Conservation (phyloP, 2,797 vertebrate species). For the Schizopygopsis malacanthus region DNA sequence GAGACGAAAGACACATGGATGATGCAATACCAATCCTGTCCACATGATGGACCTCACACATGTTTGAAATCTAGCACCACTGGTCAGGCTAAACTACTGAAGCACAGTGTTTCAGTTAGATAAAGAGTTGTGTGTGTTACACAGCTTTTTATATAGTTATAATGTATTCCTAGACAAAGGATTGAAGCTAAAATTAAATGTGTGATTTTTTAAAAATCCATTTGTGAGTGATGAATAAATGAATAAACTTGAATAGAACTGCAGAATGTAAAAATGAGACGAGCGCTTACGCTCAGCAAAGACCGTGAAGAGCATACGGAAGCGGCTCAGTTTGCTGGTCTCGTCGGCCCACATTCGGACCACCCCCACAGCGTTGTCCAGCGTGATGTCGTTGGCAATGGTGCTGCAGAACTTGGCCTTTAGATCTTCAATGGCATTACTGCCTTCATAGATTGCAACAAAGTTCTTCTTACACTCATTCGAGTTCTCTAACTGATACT, state of each 20-base stretch:
- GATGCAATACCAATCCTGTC: constrained; percentile 5
- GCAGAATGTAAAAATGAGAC: background rate
- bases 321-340: constrained; percentile 91
- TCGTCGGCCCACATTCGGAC: constrained; percentile 96
- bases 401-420: constrained; percentile 98
- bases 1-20: background rate
- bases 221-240: background rate
- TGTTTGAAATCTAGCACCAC: background rate
- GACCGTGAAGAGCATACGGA: constrained; percentile 92
- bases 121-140: background rate
- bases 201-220: background rate
- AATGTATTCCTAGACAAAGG: background rate
- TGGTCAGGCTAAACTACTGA: background rate
- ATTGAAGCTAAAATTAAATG: background rate
- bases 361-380: constrained; percentile 87
- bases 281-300: constrained; percentile 89
- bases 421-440: constrained; percentile 92
- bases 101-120: background rate
- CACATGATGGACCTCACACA: constrained; percentile 21
- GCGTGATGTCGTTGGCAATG: constrained; percentile 89
- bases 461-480: constrained; percentile 98
- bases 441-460: constrained; percentile 94
- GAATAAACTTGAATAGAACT: background rate
- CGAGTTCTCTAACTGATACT: constrained; percentile 97
- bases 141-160: background rate